Evolutionary conservation across 2,113 vertebrate species (phyloP).

Genomic region (Plecturocebus donacophilus): DNA sequence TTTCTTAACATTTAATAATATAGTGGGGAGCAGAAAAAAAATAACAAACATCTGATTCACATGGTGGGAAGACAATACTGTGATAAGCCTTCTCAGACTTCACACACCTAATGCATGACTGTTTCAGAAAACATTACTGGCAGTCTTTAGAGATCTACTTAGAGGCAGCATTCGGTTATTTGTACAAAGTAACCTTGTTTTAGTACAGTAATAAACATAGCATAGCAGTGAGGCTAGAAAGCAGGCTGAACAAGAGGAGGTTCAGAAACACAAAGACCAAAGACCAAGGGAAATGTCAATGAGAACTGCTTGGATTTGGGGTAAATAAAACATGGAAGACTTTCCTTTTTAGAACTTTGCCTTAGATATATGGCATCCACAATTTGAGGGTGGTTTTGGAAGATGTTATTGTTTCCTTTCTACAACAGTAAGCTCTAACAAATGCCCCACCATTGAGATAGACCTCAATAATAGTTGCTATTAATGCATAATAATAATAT

Average conservation of each 20-base stretch:
- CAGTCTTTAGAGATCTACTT: not conserved
- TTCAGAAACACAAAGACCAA: not conserved
- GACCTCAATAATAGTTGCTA: not conserved
- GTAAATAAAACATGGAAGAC: accelerated
- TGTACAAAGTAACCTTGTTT: not conserved
- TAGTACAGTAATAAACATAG: not conserved
- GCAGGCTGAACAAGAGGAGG: not conserved
- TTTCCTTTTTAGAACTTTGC: not conserved
- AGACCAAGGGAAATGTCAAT: not conserved
- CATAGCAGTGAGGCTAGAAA: not conserved
- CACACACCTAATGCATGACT: not conserved
- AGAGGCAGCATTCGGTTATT: not conserved
- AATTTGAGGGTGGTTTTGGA: not conserved
- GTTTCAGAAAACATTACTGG: not conserved
- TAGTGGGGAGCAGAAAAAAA: not conserved
- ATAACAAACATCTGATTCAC: constrained; percentile 17
- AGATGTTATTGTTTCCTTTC: not conserved
- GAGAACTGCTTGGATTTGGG: not conserved
- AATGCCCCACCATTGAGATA: not conserved
- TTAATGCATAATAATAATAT: not conserved
- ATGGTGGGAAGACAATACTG: not conserved
- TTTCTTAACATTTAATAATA: not conserved
- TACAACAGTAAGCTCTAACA: not conserved
- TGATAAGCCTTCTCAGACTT: not conserved
- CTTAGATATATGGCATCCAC: not conserved